These are phyloP conservation scores for Philaethria dido DNA, from an alignment of 2,888 invertebrate genomes.

Conservation along the genomic window DNA sequence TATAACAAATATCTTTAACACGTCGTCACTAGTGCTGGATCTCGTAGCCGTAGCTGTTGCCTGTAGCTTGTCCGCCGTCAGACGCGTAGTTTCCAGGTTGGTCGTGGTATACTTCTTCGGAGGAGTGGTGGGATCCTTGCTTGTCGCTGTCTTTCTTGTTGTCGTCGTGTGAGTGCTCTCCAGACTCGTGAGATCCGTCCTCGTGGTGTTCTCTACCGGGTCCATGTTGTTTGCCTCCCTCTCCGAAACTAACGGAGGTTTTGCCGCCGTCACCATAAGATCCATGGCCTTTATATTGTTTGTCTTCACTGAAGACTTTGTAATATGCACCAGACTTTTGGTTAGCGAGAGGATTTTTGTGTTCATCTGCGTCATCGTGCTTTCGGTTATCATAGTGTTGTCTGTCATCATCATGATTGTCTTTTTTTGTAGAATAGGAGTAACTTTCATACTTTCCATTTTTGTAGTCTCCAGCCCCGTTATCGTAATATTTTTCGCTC, in stretches of 20 bases:
- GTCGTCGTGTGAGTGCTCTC: conserved; percentile 65
- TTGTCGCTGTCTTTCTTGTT: conserved; percentile 53
- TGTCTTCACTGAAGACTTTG: conserved; percentile 83
- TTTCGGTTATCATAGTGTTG: conserved; percentile 19
- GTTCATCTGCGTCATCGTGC: conserved; percentile 79
- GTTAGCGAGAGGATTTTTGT: conserved; percentile 82
- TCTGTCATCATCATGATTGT: conserved; percentile 13
- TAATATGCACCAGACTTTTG: conserved; percentile 86
- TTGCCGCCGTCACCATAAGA: conserved; percentile 84
- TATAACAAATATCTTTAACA: conserved; percentile 61
- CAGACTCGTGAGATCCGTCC: neutral
- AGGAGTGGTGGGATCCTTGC: conserved; percentile 75
- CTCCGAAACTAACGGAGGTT: conserved; percentile 84
- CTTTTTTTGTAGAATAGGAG: conserved; percentile 30
- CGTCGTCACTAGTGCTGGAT: conserved; percentile 61
- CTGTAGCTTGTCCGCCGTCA: conserved; percentile 56
- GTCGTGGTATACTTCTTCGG: conserved; percentile 75
- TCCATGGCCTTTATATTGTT: conserved; percentile 86
- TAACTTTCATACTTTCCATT: conserved; percentile 78
- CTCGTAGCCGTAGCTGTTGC: conserved; percentile 76
- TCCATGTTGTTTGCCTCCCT: conserved; percentile 77
- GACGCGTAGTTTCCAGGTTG: conserved; percentile 78
- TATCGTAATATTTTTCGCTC: conserved; percentile 78
- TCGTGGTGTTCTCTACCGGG: conserved; percentile 71
- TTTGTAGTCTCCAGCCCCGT: conserved; percentile 83